Percentiles rank a stretch among this genome's conserved stretches.
Evolutionary conservation across 2,888 invertebrate genomes (phyloP).

Genomic region (Lepidonotus clava): DNA sequence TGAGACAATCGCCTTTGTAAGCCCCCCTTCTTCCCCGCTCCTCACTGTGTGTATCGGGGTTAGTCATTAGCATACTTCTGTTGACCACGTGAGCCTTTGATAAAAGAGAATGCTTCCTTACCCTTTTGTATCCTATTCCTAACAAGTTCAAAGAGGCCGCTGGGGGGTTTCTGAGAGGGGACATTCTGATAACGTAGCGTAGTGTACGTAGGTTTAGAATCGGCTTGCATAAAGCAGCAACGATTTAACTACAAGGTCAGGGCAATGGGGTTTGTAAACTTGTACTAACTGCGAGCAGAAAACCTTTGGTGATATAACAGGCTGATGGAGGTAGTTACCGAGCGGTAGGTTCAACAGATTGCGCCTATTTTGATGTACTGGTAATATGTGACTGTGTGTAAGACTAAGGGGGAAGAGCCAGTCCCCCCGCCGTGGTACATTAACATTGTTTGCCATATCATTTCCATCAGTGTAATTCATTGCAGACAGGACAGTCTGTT

Average conservation of each 20-base stretch:
- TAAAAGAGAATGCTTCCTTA: background rate
- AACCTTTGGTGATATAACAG: background rate
- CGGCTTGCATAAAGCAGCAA: background rate
- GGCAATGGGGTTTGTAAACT: background rate
- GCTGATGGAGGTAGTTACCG: background rate
- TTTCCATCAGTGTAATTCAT: too few relatives aligned
- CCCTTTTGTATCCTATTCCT: background rate
- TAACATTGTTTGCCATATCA: conserved; percentile 9
- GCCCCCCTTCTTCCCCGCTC: background rate
- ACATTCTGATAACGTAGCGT: too few relatives aligned
- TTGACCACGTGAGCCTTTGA: background rate
- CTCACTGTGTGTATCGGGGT: background rate
- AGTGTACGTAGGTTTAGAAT: background rate
- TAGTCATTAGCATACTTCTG: too few relatives aligned
- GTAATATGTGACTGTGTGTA: too few relatives aligned
- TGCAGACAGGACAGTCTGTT: too few relatives aligned
- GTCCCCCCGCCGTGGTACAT: too few relatives aligned
- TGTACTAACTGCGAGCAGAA: background rate
- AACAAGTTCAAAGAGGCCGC: background rate
- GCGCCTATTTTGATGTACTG: background rate
- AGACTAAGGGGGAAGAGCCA: too few relatives aligned
- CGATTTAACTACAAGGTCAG: too few relatives aligned
- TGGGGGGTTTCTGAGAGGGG: too few relatives aligned
- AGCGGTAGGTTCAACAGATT: background rate
- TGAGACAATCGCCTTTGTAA: too few relatives aligned